phyloP scores from a whole-genome alignment of 2,797 vertebrate genomes.

The Diplodus puntazzo region DNA sequence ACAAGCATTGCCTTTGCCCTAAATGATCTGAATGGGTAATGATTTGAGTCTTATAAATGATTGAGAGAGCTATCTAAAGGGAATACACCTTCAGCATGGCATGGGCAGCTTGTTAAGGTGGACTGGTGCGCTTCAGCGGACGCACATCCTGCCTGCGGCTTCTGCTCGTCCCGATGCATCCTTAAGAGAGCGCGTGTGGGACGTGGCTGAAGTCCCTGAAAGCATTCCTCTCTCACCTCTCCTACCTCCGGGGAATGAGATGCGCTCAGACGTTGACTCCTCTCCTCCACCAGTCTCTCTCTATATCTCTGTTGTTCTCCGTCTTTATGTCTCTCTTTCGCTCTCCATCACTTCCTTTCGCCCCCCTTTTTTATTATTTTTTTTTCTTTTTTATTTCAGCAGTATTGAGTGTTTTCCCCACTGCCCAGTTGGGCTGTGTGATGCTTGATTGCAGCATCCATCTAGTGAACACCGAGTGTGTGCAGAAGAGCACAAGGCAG shows the following conservation, averaged over 20 bases:
- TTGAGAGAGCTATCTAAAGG: conserved; percentile 80
- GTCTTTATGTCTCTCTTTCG: conserved; percentile 21
- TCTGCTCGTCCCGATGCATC: conserved; percentile 62
- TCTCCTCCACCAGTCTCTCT: conserved; percentile 59
- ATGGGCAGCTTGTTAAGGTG: conserved; percentile 81
- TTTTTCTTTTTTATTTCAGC: background rate
- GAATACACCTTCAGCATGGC: conserved; percentile 81
- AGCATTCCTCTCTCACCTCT: conserved; percentile 83
- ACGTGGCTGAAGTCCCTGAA: conserved; percentile 80
- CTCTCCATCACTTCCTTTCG: conserved; percentile 29
- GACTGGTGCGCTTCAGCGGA: conserved; percentile 70
- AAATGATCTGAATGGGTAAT: conserved; percentile 86
- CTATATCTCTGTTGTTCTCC: conserved; percentile 46
- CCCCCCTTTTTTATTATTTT: background rate
- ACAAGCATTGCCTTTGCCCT: conserved; percentile 80
- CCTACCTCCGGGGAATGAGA: conserved; percentile 71
- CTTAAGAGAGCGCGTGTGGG: conserved; percentile 82
- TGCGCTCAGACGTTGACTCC: conserved; percentile 71
- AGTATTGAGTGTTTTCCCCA: conserved; percentile 32
- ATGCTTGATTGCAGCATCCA: conserved; percentile 45
- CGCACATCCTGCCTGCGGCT: conserved; percentile 39
- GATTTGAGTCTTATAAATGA: conserved; percentile 84
- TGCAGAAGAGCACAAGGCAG: conserved; percentile 16
- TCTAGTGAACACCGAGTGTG: conserved; percentile 9
- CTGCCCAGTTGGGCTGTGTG: conserved; percentile 35